Conservation (phyloP, 2,113 vertebrate genomes). For the Equus quagga region DNA sequence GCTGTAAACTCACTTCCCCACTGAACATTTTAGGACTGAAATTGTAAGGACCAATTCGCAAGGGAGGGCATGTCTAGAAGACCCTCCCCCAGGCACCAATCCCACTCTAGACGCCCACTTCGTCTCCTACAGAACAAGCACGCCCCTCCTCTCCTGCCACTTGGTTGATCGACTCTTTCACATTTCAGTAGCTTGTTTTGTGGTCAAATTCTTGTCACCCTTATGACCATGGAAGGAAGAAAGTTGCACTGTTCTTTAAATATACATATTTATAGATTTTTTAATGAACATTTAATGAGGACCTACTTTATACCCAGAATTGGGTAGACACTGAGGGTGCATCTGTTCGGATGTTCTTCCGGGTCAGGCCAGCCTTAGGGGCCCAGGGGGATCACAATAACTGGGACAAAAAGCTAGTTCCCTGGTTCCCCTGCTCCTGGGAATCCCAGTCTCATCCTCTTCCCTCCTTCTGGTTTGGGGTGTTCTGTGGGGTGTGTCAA, state of each 20-base stretch:
- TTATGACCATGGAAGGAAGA: neutral
- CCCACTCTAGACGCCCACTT: neutral
- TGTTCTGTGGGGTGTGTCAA: no score
- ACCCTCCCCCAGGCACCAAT: rapidly evolving
- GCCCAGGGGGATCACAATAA: neutral
- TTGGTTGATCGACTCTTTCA: slow-evolving; percentile 32
- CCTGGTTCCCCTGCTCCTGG: neutral
- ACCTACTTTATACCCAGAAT: neutral
- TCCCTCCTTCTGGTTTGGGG: neutral
- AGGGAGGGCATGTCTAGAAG: neutral
- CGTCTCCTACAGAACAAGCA: neutral
- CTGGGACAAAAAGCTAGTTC: neutral
- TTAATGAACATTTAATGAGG: neutral
- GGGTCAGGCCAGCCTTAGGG: neutral
- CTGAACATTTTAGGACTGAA: neutral
- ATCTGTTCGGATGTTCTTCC: neutral
- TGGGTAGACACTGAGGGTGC: neutral
- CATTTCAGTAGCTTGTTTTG: slow-evolving; percentile 1
- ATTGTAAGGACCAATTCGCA: neutral
- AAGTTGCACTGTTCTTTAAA: slow-evolving; percentile 52
- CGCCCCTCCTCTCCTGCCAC: neutral
- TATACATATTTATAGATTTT: neutral
- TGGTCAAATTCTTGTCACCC: neutral
- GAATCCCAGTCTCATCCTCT: neutral
- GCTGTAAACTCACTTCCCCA: neutral